A percentile compares a stretch with the other conserved stretches of the same genome.
Evolutionary conservation across 2,113 vertebrate species (phyloP).

Genomic region (Opisthocomus hoazin): DNA sequence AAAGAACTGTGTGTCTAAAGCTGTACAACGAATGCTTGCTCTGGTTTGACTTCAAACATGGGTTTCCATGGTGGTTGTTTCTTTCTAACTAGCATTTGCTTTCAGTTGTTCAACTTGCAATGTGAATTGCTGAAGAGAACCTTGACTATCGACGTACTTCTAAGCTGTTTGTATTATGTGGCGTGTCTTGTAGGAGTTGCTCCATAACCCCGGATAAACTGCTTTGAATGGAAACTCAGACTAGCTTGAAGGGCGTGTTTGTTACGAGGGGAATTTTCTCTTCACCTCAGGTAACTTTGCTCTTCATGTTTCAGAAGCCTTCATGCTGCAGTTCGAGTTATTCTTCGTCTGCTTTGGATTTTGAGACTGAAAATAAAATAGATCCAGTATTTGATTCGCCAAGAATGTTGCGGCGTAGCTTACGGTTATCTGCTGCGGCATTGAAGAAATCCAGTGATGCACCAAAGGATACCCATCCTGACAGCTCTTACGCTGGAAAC

Average conservation of each 20-base stretch:
- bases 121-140: neutral
- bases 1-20: neutral
- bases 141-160: neutral
- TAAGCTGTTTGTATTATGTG: neutral
- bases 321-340: constrained; percentile 84
- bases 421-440: constrained; percentile 70
- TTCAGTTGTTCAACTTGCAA: neutral
- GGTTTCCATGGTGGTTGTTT: neutral
- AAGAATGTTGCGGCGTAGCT: constrained; percentile 87
- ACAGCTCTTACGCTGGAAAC: constrained; percentile 2
- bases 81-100: neutral
- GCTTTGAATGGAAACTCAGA: neutral
- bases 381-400: constrained; percentile 86
- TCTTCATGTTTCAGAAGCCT: neutral
- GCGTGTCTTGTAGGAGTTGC: neutral
- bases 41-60: neutral
- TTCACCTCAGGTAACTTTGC: neutral
- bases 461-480: constrained; percentile 36
- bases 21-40: neutral
- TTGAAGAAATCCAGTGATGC: constrained; percentile 35
- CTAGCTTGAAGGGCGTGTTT: neutral
- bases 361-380: constrained; percentile 79
- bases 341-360: constrained; percentile 76
- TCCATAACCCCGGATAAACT: neutral
- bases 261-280: neutral